A percentile compares a stretch with the other conserved stretches of the same genome.
These are phyloP conservation scores for Endotricha flammealis DNA, from an alignment of 2,888 invertebrate species.

Conservation along the genomic window DNA sequence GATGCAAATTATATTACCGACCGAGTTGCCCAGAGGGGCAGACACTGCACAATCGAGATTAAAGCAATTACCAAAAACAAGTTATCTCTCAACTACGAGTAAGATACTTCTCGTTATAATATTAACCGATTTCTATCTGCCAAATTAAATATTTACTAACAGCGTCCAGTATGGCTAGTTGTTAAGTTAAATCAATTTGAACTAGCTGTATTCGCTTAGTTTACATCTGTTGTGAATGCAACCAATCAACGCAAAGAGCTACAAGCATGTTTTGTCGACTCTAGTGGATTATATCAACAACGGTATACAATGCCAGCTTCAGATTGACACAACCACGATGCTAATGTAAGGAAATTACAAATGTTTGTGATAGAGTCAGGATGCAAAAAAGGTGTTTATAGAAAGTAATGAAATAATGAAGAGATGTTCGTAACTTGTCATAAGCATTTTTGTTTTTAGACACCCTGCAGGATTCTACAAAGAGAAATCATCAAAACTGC, in stretches of 20 bases:
- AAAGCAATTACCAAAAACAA: constrained; percentile 44
- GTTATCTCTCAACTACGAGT: constrained; percentile 28
- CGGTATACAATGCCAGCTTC: too few species aligned
- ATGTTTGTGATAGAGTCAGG: too few species aligned
- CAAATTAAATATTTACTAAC: not conserved
- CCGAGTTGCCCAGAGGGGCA: constrained; percentile 33
- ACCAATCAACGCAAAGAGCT: constrained; percentile 12
- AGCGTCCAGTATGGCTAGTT: constrained; percentile 3
- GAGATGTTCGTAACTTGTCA: not conserved
- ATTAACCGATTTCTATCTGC: constrained; percentile 2
- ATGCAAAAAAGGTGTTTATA: too few species aligned
- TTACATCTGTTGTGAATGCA: constrained; percentile 5
- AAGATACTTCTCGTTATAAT: constrained; percentile 9
- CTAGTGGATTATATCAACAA: not conserved
- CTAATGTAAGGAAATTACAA: too few species aligned
- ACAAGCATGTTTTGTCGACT: constrained; percentile 4
- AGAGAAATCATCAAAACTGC: too few species aligned
- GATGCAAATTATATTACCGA: constrained; percentile 56
- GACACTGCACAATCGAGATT: constrained; percentile 35
- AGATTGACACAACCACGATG: too few species aligned
- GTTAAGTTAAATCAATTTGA: constrained; percentile 8
- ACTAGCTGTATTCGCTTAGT: constrained; percentile 6
- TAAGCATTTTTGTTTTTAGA: not conserved
- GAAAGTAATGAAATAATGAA: too few species aligned
- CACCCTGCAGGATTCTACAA: too few species aligned